Conservation (phyloP, 2,888 invertebrate species). For the Volucella bombylans region DNA sequence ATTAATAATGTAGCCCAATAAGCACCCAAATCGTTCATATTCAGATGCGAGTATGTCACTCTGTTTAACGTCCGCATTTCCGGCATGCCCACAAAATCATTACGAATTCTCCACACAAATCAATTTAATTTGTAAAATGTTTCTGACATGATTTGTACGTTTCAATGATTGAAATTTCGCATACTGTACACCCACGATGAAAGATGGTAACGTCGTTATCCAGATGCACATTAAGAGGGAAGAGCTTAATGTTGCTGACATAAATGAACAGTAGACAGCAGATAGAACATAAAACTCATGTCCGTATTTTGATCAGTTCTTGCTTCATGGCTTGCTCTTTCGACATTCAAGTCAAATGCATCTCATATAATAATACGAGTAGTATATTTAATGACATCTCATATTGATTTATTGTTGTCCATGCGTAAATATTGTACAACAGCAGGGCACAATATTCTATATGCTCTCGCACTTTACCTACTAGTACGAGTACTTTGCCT, state of each 20-base stretch:
- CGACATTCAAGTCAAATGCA: constrained; percentile 60
- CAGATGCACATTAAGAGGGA: constrained; percentile 37
- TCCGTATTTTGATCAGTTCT: constrained; percentile 59
- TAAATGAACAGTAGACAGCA: constrained; percentile 67
- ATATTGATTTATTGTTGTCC: constrained; percentile 70
- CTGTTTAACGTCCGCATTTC: constrained; percentile 37
- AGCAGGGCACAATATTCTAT: constrained; percentile 28
- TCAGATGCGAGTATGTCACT: neutral
- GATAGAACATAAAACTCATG: constrained; percentile 25
- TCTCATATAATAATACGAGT: constrained; percentile 66
- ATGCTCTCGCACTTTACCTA: no score
- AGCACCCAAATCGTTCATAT: constrained; percentile 34
- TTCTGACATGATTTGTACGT: constrained; percentile 59
- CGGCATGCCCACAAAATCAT: constrained; percentile 36
- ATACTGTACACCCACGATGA: constrained; percentile 51
- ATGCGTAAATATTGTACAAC: constrained; percentile 35
- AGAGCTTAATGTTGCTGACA: constrained; percentile 68
- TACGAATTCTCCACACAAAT: constrained; percentile 67
- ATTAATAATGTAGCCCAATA: constrained; percentile 21
- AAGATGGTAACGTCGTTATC: constrained; percentile 45
- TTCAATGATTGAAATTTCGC: constrained; percentile 57
- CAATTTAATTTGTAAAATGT: constrained; percentile 62
- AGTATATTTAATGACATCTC: constrained; percentile 70
- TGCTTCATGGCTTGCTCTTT: constrained; percentile 44
- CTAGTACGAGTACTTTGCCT: neutral